Percentiles rank a stretch among this genome's conserved stretches.
phyloP scores from a whole-genome alignment of 2,113 vertebrate species.

The Tonatia bakeri region DNA sequence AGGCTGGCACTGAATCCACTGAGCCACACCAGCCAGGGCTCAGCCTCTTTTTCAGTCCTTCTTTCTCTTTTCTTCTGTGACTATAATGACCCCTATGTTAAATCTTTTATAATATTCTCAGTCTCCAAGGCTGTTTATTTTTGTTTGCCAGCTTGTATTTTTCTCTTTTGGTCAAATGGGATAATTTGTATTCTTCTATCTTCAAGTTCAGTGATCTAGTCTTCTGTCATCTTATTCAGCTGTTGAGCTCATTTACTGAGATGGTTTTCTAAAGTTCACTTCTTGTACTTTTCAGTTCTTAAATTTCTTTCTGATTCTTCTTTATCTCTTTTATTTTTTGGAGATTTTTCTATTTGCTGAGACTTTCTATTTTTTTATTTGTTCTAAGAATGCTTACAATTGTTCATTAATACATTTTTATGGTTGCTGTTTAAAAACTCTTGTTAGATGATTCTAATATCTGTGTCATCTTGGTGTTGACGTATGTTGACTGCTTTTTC shows the following conservation, averaged over 20 bases:
- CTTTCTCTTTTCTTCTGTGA: not conserved
- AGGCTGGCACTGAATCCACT: too few species aligned
- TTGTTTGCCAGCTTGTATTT: not conserved
- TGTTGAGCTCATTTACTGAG: not conserved
- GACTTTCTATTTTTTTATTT: not conserved
- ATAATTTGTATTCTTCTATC: not conserved
- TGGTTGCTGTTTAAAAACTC: not conserved
- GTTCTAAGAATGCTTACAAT: not conserved
- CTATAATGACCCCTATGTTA: not conserved
- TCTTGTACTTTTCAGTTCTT: not conserved
- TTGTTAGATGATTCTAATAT: not conserved
- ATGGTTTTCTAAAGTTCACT: not conserved
- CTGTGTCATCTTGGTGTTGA: not conserved
- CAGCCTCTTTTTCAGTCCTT: not conserved
- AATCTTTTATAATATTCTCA: not conserved
- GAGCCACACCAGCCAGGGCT: too few species aligned
- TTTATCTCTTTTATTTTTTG: conserved; percentile 6
- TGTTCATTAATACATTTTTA: conserved; percentile 21
- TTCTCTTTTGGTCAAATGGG: not conserved
- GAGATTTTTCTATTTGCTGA: not conserved
- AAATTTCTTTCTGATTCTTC: conserved; percentile 8
- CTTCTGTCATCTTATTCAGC: conserved; percentile 10
- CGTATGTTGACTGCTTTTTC: not conserved
- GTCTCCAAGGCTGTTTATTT: not conserved
- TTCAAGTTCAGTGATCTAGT: not conserved